Evolutionary conservation across 2,113 vertebrate genomes (phyloP), one percentile per base, ranked within the genome.

Genomic region (Amblyopsis rosae): DNA sequence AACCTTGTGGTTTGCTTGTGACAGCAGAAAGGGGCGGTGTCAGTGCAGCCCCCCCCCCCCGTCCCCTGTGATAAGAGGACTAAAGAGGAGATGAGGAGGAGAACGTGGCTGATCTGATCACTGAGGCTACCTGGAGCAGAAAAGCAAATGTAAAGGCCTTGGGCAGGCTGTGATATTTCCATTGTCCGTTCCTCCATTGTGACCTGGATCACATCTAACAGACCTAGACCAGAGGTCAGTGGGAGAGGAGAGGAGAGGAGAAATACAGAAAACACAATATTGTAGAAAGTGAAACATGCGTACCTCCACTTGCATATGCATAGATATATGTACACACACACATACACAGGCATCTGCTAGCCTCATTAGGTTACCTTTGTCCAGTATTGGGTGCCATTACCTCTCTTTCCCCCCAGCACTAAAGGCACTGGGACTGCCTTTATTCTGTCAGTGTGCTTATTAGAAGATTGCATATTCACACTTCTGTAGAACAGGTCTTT

Each of bases 151-250:
- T 87, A 87, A 90, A 88, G 77, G 91, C 93, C 92, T 91, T 82
- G 82, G 88, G 92, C 91, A 72, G 86, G 81, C 90, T 92, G 88
- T 93, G 92, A 91, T 94, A 93, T 94, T 93, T 94, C 86, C 89
- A 83, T 82, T 61, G 47, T 87, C 58, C 66, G 48, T 85, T 76
- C 74, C 75, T 86, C 86, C 81, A 81, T 84, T 72, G 62, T 84
- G 90, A 94, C 90, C 93, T 90, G 89, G 86, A 81, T 87, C 88
- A 81, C 75, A 89, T 89, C 90, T 93, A 91, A 92, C 88, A 85
- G 72, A 91, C 82, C 86, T 84, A 88, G 87, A 92, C 90, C 86
- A 81, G 84, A 86, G 92, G 92, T 92, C 92, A 92, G 73, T 80
- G 70, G 82, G 87, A 90, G 65, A 62, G 67, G 41, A 80, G 46